Conservation (phyloP, 92 coral and sea anemone species). For the Epizoanthus illoricatus region DNA sequence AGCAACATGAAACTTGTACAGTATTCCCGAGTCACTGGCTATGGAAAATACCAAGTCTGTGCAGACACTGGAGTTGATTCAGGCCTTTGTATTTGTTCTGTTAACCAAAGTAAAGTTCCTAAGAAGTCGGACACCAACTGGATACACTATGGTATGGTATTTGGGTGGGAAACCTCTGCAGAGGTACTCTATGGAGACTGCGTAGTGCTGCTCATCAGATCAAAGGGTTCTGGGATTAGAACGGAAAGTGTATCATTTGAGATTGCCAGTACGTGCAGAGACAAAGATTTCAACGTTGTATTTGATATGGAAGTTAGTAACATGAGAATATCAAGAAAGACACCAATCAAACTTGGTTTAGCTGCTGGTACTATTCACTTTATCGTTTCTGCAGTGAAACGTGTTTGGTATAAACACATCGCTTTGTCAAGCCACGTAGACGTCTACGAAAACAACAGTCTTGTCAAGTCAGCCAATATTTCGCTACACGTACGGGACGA, state of each 20-base stretch:
- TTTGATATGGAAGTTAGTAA: neutral
- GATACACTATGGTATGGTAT: conserved; percentile 7
- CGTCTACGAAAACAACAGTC: neutral
- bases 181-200: neutral
- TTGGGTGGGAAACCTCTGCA: conserved; percentile 2
- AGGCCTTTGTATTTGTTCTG: conserved; percentile 34
- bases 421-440: neutral
- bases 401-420: neutral
- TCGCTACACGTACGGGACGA: neutral
- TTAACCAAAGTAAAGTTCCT: neutral
- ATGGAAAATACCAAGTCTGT: conserved; percentile 33
- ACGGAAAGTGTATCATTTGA: conserved; percentile 1
- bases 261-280: conserved; percentile 11
- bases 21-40: conserved; percentile 28
- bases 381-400: conserved; percentile 2
- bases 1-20: conserved; percentile 27
- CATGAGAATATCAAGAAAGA: conserved; percentile 1
- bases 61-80: conserved; percentile 32
- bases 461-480: neutral
- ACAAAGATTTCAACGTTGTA: neutral
- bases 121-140: neutral
- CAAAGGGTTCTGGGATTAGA: conserved; percentile 1
- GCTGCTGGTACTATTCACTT: conserved; percentile 4
- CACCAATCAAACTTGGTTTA: neutral
- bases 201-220: conserved; percentile 3